These are phyloP conservation scores for Thymelicus acteon DNA, from an alignment of 2,888 invertebrate species.

Conservation along the genomic window DNA sequence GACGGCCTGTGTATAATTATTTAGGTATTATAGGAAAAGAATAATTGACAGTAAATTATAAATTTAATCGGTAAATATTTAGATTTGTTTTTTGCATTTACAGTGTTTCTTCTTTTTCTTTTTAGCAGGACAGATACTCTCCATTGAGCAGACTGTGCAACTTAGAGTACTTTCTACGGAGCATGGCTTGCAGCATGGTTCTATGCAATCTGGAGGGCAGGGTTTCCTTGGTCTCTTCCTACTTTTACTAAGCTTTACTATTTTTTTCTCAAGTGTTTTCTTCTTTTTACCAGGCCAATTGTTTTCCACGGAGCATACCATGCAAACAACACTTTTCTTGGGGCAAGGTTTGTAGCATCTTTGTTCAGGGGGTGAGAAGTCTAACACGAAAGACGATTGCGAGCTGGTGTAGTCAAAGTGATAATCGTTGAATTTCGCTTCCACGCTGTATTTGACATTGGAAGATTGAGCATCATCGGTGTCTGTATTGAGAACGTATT, in stretches of 20 bases:
- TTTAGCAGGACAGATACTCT: background rate
- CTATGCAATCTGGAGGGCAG: background rate
- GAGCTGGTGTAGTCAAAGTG: slow-evolving; percentile 78
- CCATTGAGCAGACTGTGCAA: slow-evolving; percentile 12
- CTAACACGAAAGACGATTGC: slow-evolving; percentile 72
- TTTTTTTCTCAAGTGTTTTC: slow-evolving; percentile 12
- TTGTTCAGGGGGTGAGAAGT: slow-evolving; percentile 73
- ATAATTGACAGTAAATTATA: too few species aligned
- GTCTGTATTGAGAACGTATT: slow-evolving; percentile 70
- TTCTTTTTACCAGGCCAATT: slow-evolving; percentile 20
- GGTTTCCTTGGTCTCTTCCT: background rate
- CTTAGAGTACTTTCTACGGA: background rate
- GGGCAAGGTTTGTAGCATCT: slow-evolving; percentile 64
- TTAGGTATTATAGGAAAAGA: too few species aligned
- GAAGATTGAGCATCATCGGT: slow-evolving; percentile 36
- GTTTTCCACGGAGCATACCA: slow-evolving; percentile 46
- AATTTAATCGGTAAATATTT: background rate
- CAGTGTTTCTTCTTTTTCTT: slow-evolving; percentile 9
- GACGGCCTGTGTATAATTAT: too few species aligned
- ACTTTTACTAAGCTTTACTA: background rate
- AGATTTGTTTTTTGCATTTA: slow-evolving; percentile 11
- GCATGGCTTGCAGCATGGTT: slow-evolving; percentile 4
- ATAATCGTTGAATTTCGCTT: slow-evolving; percentile 77
- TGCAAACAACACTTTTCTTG: slow-evolving; percentile 58
- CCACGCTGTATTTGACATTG: slow-evolving; percentile 66